These are phyloP conservation scores for Nymphicus hollandicus DNA, from an alignment of 2,113 vertebrate species.

Conservation along the genomic window DNA sequence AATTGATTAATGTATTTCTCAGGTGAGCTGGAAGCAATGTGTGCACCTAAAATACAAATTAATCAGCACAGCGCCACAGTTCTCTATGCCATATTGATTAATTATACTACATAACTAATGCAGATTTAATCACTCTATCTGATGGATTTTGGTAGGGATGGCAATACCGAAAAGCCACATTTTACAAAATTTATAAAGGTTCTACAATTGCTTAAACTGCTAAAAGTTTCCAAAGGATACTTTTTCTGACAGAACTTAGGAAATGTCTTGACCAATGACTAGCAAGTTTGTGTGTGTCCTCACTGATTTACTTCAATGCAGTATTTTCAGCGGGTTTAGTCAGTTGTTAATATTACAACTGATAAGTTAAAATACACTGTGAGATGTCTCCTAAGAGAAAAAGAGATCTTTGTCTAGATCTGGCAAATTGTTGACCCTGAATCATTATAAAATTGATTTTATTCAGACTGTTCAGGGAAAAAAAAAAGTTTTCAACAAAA, in stretches of 20 bases:
- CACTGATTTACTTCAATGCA: neutral
- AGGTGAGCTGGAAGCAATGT: conserved; percentile 43
- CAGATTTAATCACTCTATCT: conserved; percentile 66
- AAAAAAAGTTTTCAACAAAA: neutral
- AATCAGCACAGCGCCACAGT: conserved; percentile 42
- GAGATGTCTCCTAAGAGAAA: neutral
- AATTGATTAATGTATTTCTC: conserved; percentile 65
- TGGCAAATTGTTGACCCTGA: neutral
- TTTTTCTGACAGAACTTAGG: neutral
- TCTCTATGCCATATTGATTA: conserved; percentile 56
- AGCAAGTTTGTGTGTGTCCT: neutral
- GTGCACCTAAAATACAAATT: conserved; percentile 61
- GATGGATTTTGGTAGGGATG: conserved; percentile 33
- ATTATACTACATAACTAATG: conserved; percentile 58
- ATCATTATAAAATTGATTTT: neutral
- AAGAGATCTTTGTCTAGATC: neutral
- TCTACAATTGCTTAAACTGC: neutral
- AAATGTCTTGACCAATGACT: neutral
- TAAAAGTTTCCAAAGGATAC: neutral
- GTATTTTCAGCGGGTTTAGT: neutral
- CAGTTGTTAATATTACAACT: neutral
- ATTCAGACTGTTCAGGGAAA: neutral
- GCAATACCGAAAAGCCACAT: conserved; percentile 16
- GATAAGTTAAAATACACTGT: neutral
- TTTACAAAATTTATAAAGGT: neutral